These are phyloP conservation scores for Gila robusta DNA, from an alignment of 2,797 vertebrate species.

Conservation along the genomic window DNA sequence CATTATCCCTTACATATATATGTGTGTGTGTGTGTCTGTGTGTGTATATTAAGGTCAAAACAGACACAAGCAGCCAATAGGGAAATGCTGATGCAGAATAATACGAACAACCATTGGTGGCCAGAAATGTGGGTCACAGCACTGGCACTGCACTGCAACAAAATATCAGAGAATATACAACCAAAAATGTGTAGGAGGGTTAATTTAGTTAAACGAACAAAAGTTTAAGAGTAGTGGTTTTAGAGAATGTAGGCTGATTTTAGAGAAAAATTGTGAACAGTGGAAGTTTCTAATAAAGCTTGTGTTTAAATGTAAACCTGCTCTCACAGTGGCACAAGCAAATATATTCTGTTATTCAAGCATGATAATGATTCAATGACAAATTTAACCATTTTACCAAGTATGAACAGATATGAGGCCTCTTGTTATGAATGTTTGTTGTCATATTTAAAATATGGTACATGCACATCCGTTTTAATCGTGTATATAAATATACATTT, in stretches of 20 bases:
- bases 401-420: background rate
- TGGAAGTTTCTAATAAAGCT: slow-evolving; percentile 31
- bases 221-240: slow-evolving; percentile 21
- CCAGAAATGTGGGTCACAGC: slow-evolving; percentile 36
- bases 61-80: slow-evolving; percentile 21
- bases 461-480: background rate
- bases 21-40: no score
- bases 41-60: slow-evolving; percentile 29
- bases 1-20: no score
- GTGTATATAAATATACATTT: no score
- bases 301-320: slow-evolving; percentile 1
- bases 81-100: slow-evolving; percentile 35
- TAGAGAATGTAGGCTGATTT: slow-evolving; percentile 24
- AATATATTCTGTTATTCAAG: background rate
- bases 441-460: background rate
- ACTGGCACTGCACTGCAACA: slow-evolving; percentile 19
- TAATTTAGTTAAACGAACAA: slow-evolving; percentile 11
- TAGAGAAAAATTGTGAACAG: slow-evolving; percentile 1
- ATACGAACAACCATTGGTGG: slow-evolving; percentile 25
- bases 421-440: slow-evolving; percentile 1
- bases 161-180: background rate
- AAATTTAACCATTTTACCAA: background rate
- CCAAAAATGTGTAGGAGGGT: slow-evolving; percentile 1
- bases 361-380: slow-evolving; percentile 12
- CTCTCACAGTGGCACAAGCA: background rate